These are phyloP conservation scores for Epinephelus moara DNA, from an alignment of 2,113 vertebrate species.

Conservation along the genomic window DNA sequence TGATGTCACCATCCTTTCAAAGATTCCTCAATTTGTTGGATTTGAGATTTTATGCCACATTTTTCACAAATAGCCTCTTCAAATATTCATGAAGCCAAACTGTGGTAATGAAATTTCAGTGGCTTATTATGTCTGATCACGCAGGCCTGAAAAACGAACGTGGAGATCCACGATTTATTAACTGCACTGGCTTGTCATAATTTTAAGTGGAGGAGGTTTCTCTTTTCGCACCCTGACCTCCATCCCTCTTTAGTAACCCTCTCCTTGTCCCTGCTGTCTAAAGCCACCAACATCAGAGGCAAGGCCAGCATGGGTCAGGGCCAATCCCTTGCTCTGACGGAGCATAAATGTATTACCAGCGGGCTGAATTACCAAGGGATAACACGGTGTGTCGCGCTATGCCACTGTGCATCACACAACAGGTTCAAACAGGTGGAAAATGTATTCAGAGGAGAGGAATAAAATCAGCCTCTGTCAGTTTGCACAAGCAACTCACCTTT, in stretches of 20 bases:
- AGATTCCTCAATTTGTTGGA: slow-evolving; percentile 5
- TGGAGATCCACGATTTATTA: slow-evolving; percentile 38
- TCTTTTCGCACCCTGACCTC: slow-evolving; percentile 62
- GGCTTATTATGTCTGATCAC: slow-evolving; percentile 26
- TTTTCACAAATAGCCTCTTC: slow-evolving; percentile 42
- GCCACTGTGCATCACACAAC: slow-evolving; percentile 77
- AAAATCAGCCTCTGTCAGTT: slow-evolving; percentile 50
- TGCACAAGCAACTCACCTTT: slow-evolving; percentile 30
- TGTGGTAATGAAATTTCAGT: slow-evolving; percentile 40
- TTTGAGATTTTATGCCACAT: neutral
- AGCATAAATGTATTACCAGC: slow-evolving; percentile 80
- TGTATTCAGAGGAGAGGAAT: slow-evolving; percentile 69
- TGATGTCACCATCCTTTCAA: slow-evolving; percentile 11
- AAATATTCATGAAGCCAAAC: slow-evolving; percentile 54
- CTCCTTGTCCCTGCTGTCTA: slow-evolving; percentile 68
- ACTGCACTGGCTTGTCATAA: slow-evolving; percentile 55
- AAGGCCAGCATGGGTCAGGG: slow-evolving; percentile 76
- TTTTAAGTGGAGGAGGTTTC: slow-evolving; percentile 59
- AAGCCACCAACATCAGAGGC: slow-evolving; percentile 74
- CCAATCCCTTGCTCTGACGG: slow-evolving; percentile 80
- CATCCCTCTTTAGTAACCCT: slow-evolving; percentile 71
- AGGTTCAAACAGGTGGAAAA: slow-evolving; percentile 82
- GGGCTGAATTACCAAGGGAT: slow-evolving; percentile 77
- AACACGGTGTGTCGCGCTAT: slow-evolving; percentile 68
- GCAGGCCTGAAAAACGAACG: slow-evolving; percentile 31